A percentile compares a stretch with the other conserved stretches of the same genome.
These are phyloP conservation scores for Aphaenogaster rudis DNA, from an alignment of 1,140 invertebrate genomes.

Conservation along the genomic window DNA sequence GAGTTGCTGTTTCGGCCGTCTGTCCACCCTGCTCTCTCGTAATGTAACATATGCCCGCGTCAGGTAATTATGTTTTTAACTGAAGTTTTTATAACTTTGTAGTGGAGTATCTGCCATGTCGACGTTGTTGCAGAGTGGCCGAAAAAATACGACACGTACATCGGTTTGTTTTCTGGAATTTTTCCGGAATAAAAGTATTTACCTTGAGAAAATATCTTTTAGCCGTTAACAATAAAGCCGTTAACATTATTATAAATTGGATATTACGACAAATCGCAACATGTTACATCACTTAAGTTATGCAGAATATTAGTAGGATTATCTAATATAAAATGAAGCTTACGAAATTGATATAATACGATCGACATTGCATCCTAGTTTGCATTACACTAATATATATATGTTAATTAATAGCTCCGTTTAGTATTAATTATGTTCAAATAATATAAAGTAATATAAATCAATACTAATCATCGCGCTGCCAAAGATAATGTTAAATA, in stretches of 20 bases:
- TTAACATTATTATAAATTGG: conserved; percentile 8
- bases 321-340: conserved; percentile 19
- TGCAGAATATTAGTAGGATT: not conserved
- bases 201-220: not conserved
- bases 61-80: conserved; percentile 60
- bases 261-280: conserved; percentile 19
- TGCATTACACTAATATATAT: not conserved
- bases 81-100: conserved; percentile 59
- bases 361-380: not conserved
- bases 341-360: conserved; percentile 8
- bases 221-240: not conserved
- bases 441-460: conserved; percentile 13
- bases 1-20: not conserved
- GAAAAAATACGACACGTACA: conserved; percentile 50
- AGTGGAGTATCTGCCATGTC: conserved; percentile 31
- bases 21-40: not conserved
- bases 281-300: not conserved
- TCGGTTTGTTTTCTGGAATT: conserved; percentile 34
- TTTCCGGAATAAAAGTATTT: conserved; percentile 12
- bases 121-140: conserved; percentile 32
- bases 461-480: not conserved
- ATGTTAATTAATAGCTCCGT: conserved; percentile 19
- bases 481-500: not conserved
- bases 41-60: conserved; percentile 55
- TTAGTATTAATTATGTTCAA: conserved; percentile 24